A percentile compares a stretch with the other conserved stretches of the same genome.
Conservation (phyloP, 2,888 invertebrate genomes). For the Lycocerus yunnanus region DNA sequence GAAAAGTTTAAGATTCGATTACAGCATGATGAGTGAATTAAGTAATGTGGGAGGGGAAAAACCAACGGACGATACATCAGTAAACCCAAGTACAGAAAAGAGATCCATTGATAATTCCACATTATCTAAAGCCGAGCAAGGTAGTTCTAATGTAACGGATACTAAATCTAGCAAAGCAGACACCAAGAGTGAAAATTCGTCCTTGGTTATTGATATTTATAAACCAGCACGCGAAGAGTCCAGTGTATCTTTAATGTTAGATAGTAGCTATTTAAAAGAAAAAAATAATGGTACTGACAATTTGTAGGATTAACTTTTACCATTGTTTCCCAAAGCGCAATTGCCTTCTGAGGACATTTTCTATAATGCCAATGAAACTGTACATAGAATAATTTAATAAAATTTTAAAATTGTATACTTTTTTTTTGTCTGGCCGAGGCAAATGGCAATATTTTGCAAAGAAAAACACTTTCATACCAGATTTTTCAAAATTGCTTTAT, state of each 20-base stretch:
- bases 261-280: not conserved
- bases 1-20: slow-evolving; percentile 11
- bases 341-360: not conserved
- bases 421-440: not conserved
- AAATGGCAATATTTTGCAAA: too few species aligned
- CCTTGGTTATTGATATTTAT: not conserved
- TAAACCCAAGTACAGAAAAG: not conserved
- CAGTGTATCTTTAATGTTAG: not conserved
- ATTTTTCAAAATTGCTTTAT: too few species aligned
- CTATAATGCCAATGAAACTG: not conserved
- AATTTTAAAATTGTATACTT: not conserved
- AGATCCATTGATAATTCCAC: not conserved
- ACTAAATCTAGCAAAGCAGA: not conserved
- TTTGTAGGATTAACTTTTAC: not conserved
- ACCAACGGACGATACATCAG: not conserved
- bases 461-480: too few species aligned
- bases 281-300: not conserved
- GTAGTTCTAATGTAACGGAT: not conserved
- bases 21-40: not conserved
- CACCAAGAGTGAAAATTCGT: not conserved
- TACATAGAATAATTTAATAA: not conserved
- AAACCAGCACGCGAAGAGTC: not conserved
- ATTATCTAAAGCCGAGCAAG: not conserved
- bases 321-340: not conserved
- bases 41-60: not conserved